Base-by-base conservation (phyloP, 2,797 vertebrate species). In the Sternarchorhynchus goeldii region DNA sequence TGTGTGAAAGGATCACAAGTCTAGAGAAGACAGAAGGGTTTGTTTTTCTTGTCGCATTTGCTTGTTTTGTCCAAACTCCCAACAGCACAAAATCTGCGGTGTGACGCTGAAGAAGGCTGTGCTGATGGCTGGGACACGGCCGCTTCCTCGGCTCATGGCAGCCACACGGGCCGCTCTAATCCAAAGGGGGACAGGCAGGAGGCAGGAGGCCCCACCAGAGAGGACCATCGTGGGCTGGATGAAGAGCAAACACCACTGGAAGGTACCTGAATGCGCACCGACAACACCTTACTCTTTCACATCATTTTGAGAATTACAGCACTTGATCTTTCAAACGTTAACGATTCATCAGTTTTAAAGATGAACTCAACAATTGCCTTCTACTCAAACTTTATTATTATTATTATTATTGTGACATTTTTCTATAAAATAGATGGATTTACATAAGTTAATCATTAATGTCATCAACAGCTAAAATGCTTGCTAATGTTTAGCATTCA, bases 41-140 rank as follows among this genome's bases (percentile, higher is more conserved):
- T 0, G 31, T 59, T 55, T 25, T 75, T 72, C 64, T 73, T 78
- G 64, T 69, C 77, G 68, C 75, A 63, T 73, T 72, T 66, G 60
- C 67, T 83, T 53, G 60, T 77, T 67, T 57, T 50, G 8, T 62
- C 2, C 41, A 55, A 29, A 34, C 67, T 39, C 45, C 59, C 76
- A 74, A 63, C 2, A 64, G 50, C 12, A 75, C 62, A 56, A 50
- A 72, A 67, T 62, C 3, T 62, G 57, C 60, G n/a, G 60, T 12
- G 58, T 4, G 5, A 77, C 57, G 60, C 39, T 53, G 69, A 82
- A 83, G 80, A 75, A 78, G 71, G 81, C 87, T 86, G 87, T 88
- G 88, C 83, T 84, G 86, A 73, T 75, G 71, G 14, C 39, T 8
- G 67, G 45, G 12, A 12, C 53, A 58, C 8, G 66, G 73, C 16